Evolutionary conservation across 2,888 invertebrate species (phyloP).

Genomic region (Nysson spinosus): DNA sequence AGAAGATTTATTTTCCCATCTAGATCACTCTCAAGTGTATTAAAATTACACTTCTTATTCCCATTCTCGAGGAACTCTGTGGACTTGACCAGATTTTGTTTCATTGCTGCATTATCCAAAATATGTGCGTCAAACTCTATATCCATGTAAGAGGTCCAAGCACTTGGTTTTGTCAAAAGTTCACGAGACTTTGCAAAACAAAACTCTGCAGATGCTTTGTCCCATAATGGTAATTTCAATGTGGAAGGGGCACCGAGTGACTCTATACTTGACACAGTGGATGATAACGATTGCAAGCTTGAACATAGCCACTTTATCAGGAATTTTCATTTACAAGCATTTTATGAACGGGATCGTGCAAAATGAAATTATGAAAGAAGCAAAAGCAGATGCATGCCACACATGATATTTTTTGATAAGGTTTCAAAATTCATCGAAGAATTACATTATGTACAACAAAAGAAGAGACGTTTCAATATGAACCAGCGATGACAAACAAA

Average conservation of each 20-base stretch:
- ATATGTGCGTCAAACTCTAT: constrained; percentile 70
- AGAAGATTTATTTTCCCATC: constrained; percentile 41
- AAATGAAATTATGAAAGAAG: constrained; percentile 18
- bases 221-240: constrained; percentile 82
- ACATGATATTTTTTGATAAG: not conserved
- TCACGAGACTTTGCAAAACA: constrained; percentile 86
- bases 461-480: constrained; percentile 12
- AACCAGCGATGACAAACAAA: constrained; percentile 15
- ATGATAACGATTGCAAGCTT: constrained; percentile 77
- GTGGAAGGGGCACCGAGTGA: constrained; percentile 77
- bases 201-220: constrained; percentile 86
- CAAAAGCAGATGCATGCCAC: constrained; percentile 7
- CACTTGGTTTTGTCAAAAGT: constrained; percentile 81
- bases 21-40: constrained; percentile 50
- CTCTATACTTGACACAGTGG: constrained; percentile 77
- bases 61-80: constrained; percentile 72
- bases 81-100: constrained; percentile 70
- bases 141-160: constrained; percentile 74
- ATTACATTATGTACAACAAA: too few species aligned
- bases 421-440: too few species aligned
- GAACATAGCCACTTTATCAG: constrained; percentile 75
- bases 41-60: constrained; percentile 55
- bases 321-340: too few species aligned
- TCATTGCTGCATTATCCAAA: constrained; percentile 65
- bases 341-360: not conserved